phyloP scores from a whole-genome alignment of 1,140 invertebrate genomes.

The Drosophila pseudoananassae region DNA sequence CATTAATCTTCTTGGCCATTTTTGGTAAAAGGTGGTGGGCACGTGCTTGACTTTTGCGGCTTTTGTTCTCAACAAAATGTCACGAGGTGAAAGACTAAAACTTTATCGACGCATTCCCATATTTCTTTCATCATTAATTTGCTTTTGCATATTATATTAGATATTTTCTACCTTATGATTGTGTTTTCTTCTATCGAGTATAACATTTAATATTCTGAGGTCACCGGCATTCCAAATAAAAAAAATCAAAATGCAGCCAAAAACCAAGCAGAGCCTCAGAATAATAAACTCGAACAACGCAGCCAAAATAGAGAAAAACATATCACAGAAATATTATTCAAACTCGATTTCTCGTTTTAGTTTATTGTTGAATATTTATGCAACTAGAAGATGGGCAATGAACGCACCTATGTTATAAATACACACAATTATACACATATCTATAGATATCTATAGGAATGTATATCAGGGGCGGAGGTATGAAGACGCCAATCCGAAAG shows the following conservation, averaged over 20 bases:
- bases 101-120: neutral
- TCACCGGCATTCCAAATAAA: conserved; percentile 61
- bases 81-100: conserved; percentile 50
- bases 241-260: conserved; percentile 55
- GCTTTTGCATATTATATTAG: conserved; percentile 29
- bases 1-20: conserved; percentile 37
- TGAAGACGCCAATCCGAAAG: conserved; percentile 17
- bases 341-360: conserved; percentile 47
- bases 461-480: conserved; percentile 2
- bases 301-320: conserved; percentile 6
- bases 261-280: conserved; percentile 21
- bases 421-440: conserved; percentile 4
- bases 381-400: conserved; percentile 63
- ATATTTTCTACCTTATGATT: conserved; percentile 25
- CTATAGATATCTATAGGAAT: conserved; percentile 5
- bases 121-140: conserved; percentile 10
- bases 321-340: conserved; percentile 38
- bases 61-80: conserved; percentile 48
- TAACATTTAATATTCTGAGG: conserved; percentile 52
- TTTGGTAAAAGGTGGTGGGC: conserved; percentile 20
- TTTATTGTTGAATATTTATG: conserved; percentile 57
- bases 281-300: conserved; percentile 9
- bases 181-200: conserved; percentile 35
- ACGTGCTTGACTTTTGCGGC: conserved; percentile 32
- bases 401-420: conserved; percentile 28